Base-by-base conservation (phyloP, 2,797 vertebrate species). In the Harpagifer antarcticus region DNA sequence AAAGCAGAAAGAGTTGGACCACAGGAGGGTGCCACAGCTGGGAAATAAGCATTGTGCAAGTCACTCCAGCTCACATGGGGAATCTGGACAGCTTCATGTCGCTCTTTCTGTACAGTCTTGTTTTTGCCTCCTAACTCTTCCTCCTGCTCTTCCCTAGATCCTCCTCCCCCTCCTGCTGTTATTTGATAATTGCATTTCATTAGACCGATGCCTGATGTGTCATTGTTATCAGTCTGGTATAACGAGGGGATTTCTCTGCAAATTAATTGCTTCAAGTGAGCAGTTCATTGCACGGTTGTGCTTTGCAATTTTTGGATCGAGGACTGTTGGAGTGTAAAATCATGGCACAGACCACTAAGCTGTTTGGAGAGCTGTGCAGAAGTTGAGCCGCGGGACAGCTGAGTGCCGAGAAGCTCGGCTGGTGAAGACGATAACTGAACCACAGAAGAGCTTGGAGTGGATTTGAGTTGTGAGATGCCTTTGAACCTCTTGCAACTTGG, bases 401-500 rank as follows among this genome's bases (percentile, higher is more conserved):
- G 50, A 61, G 58, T 73, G 72, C 74, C 1, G 15, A 78, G 73
- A 52, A 71, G 62, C 79, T 67, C 7, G 43, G 70, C 82, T 80
- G 54, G 54, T 75, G 55, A 69, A 83, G 78, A 68, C 48, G 71
- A 85, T 89, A 87, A 76, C 79, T 58, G 60, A 37, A 44, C 85
- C 79, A 60, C 88, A 85, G 76, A 88, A 53, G 67, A 80, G 79
- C 81, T 85, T 43, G 70, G 76, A 72, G 45, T 79, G 79, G 73
- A 82, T 88, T 84, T 79, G 45, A 69, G 81, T 76, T 52, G 64
- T 84, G 82, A 66, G 76, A 82, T 62, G 64, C 54, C 81, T 89
- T 91, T 92, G 88, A 89, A 88, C 68, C 63, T 33, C 72, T 47
- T 50, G 75, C 81, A 82, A 86, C 78, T 87, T 79, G 54, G 75